Percentiles rank a stretch among this genome's conserved stretches.
phyloP scores from a whole-genome alignment of 1,140 invertebrate species.

The Aphelinus certus region DNA sequence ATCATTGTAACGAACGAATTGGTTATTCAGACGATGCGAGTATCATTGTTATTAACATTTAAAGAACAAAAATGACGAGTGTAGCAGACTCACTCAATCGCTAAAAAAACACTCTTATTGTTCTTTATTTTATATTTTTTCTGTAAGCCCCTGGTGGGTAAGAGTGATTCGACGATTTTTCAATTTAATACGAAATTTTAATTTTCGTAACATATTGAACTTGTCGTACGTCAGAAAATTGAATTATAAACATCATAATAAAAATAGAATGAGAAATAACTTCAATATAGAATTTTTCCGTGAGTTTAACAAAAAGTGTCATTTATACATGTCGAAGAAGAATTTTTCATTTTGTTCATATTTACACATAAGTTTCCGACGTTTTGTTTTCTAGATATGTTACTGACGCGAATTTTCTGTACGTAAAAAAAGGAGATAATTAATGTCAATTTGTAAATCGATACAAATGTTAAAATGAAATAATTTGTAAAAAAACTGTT shows the following conservation, averaged over 20 bases:
- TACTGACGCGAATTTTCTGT: conserved; percentile 13
- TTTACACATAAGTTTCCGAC: conserved; percentile 23
- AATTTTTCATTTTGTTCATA: conserved; percentile 31
- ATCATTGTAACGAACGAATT: conserved; percentile 19
- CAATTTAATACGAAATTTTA: conserved; percentile 40
- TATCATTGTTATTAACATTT: conserved; percentile 19
- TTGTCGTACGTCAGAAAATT: conserved; percentile 7
- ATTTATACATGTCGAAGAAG: conserved; percentile 33
- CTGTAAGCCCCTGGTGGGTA: conserved; percentile 39
- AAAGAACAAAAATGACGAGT: conserved; percentile 15
- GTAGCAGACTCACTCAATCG: background rate
- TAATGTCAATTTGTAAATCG: conserved; percentile 40
- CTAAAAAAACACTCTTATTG: conserved; percentile 22
- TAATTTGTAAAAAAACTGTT: conserved; percentile 46
- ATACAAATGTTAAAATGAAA: conserved; percentile 38
- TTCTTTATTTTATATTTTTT: conserved; percentile 32
- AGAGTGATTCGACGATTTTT: background rate
- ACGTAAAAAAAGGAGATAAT: no score
- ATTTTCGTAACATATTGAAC: conserved; percentile 32
- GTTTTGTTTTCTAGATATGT: conserved; percentile 33
- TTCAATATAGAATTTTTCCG: conserved; percentile 37
- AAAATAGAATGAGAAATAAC: conserved; percentile 10
- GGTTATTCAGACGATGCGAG: conserved; percentile 8
- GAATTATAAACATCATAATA: no score
- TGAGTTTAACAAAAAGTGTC: conserved; percentile 19